phyloP scores from a whole-genome alignment of 2,113 vertebrate genomes.

The Halcyon malimbica region DNA sequence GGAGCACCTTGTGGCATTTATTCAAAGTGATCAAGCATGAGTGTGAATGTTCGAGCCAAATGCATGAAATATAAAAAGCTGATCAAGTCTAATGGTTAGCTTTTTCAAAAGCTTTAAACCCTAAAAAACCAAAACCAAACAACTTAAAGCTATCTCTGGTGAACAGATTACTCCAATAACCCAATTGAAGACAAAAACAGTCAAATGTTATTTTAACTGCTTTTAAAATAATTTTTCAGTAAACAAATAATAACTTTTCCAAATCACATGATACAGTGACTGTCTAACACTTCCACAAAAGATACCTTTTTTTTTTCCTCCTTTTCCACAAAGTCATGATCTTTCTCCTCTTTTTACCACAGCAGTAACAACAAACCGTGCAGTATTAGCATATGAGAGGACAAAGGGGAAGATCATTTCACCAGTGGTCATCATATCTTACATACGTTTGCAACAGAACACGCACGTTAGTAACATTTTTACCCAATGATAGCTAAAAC shows the following conservation, averaged over 20 bases:
- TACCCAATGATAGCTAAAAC: neutral
- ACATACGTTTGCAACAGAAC: neutral
- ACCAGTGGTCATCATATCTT: neutral
- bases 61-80: neutral
- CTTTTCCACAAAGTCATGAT: accelerated
- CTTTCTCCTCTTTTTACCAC: neutral
- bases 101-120: neutral
- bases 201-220: neutral
- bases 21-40: neutral
- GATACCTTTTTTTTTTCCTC: accelerated
- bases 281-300: neutral
- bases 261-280: neutral
- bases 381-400: neutral
- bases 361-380: neutral
- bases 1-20: neutral
- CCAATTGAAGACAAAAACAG: neutral
- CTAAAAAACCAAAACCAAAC: neutral
- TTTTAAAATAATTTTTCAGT: neutral
- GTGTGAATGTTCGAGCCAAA: neutral
- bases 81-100: neutral
- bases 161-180: neutral
- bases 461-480: neutral
- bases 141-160: neutral
- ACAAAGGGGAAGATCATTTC: neutral
- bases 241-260: neutral